Evolutionary conservation across 1,140 invertebrate genomes (phyloP).

Genomic region (Drosophila subpulchrella): DNA sequence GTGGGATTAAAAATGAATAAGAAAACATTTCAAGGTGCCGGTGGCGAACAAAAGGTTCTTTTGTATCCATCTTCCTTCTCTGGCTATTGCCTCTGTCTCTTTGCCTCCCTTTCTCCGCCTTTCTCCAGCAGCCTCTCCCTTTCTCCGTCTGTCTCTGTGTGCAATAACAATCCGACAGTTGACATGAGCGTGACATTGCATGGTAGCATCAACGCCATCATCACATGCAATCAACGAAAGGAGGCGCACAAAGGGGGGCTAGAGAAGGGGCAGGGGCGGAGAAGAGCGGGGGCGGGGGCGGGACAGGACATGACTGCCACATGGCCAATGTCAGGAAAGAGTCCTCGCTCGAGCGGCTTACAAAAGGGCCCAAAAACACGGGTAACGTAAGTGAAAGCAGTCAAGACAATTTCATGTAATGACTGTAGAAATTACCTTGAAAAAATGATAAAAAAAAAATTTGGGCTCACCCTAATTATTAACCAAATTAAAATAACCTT

Average conservation of each 20-base stretch:
- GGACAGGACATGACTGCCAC: conserved; percentile 16
- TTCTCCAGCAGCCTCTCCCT: background rate
- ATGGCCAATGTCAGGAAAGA: conserved; percentile 41
- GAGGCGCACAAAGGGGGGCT: conserved; percentile 1
- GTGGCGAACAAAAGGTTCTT: conserved; percentile 2
- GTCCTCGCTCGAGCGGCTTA: conserved; percentile 22
- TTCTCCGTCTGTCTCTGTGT: conserved; percentile 18
- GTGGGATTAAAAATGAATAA: conserved; percentile 39
- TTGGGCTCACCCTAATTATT: no score
- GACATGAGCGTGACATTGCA: conserved; percentile 76
- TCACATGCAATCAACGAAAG: conserved; percentile 69
- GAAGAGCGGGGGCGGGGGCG: background rate
- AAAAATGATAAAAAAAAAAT: background rate
- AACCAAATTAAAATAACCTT: no score
- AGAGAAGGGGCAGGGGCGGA: background rate
- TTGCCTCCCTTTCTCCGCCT: conserved; percentile 6
- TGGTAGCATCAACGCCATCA: conserved; percentile 74
- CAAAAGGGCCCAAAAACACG: conserved; percentile 30
- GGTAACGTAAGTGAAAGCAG: conserved; percentile 14
- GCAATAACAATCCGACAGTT: conserved; percentile 71
- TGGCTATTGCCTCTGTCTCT: background rate
- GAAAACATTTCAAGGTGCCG: conserved; percentile 22
- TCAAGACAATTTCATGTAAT: background rate
- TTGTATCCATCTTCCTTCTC: background rate
- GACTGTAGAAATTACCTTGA: background rate